Conservation (phyloP, 2,113 vertebrate species). For the Sula dactylatra region DNA sequence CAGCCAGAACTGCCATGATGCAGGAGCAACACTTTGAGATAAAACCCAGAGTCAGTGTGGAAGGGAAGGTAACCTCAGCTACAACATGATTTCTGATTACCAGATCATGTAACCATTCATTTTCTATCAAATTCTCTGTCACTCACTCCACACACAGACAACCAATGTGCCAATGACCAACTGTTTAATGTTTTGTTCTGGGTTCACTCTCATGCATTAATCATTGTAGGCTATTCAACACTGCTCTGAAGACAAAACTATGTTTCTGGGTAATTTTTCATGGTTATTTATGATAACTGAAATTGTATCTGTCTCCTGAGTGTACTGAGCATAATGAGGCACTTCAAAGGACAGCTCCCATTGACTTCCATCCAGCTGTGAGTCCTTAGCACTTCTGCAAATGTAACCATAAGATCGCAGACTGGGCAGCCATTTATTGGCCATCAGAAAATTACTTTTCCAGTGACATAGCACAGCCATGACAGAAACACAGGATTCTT, state of each 20-base stretch:
- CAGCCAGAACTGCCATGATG: not conserved
- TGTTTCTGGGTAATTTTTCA: not conserved
- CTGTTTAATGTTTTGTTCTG: not conserved
- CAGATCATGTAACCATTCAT: not conserved
- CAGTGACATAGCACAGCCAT: not conserved
- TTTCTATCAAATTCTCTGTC: not conserved
- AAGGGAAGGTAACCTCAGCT: not conserved
- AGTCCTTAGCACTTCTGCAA: not conserved
- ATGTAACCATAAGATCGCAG: not conserved
- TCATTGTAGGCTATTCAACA: not conserved
- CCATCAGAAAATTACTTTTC: not conserved
- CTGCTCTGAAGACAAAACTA: not conserved
- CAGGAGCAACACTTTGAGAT: not conserved
- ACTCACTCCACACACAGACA: not conserved
- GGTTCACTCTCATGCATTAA: not conserved
- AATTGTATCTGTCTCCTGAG: not conserved
- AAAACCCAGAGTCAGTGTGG: not conserved
- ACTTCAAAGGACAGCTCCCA: not conserved
- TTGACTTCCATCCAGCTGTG: not conserved
- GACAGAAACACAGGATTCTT: not conserved
- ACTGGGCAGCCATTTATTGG: not conserved
- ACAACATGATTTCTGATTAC: not conserved
- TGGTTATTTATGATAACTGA: not conserved
- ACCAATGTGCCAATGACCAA: not conserved
- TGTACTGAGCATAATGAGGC: not conserved